Evolutionary conservation across 2,113 vertebrate species (phyloP).

Genomic region (Trogon melanurus): DNA sequence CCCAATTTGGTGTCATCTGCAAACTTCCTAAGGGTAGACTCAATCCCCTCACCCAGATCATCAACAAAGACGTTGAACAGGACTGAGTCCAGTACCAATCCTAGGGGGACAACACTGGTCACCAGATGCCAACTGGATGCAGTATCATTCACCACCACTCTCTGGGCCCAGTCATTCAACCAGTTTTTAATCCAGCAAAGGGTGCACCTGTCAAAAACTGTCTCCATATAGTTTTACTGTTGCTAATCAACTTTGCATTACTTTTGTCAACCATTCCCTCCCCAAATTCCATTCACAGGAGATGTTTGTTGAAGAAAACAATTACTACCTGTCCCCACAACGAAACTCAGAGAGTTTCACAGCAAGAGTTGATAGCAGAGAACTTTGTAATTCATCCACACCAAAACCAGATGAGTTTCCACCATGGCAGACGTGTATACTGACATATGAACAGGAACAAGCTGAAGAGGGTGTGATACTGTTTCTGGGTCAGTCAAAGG

Average conservation of each 20-base stretch:
- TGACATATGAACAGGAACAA: not conserved
- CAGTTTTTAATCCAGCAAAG: too few species aligned
- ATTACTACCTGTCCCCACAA: not conserved
- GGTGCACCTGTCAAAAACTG: not conserved
- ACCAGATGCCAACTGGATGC: too few species aligned
- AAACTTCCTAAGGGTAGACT: too few species aligned
- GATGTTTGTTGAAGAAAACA: not conserved
- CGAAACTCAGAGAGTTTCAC: not conserved
- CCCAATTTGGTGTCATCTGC: too few species aligned
- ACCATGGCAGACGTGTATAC: not conserved
- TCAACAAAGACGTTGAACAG: too few species aligned
- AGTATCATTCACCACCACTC: too few species aligned
- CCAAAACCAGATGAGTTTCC: not conserved
- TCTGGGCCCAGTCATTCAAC: too few species aligned
- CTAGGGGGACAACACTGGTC: too few species aligned
- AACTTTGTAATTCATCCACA: not conserved
- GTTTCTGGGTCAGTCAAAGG: accelerated
- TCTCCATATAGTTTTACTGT: not conserved
- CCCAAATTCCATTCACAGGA: not conserved
- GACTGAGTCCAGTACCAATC: too few species aligned
- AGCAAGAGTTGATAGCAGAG: not conserved
- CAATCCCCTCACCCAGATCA: too few species aligned
- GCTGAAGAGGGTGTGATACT: not conserved
- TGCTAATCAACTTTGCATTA: not conserved
- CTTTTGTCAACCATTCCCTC: not conserved